Conservation (phyloP, 2,888 invertebrate species). For the Epistrophe eligans region DNA sequence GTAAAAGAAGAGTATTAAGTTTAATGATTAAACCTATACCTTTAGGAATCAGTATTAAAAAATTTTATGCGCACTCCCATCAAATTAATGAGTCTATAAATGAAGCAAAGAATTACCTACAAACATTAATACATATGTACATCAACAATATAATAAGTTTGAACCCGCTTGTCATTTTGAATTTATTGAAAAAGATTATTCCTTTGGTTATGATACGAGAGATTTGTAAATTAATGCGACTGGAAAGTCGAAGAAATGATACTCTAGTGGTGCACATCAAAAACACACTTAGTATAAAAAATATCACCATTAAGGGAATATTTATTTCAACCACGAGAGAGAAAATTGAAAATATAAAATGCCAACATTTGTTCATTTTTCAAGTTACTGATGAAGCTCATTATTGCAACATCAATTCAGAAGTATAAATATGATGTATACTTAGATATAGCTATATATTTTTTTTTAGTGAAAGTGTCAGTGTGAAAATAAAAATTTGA, state of each 20-base stretch:
- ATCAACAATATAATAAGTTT: not conserved
- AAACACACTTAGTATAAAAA: not conserved
- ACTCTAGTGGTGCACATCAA: not conserved
- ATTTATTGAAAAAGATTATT: conserved; percentile 14
- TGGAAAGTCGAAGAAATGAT: not conserved
- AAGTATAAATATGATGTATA: too few species aligned
- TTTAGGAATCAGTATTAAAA: conserved; percentile 1
- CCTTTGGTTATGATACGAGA: too few species aligned
- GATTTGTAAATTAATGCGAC: not conserved
- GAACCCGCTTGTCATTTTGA: conserved; percentile 2
- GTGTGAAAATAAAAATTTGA: not conserved
- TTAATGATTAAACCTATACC: not conserved
- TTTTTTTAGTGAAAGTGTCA: not conserved
- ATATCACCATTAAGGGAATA: not conserved
- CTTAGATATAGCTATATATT: not conserved
- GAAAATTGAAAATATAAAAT: conserved; percentile 1
- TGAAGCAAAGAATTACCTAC: not conserved
- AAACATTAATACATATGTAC: not conserved
- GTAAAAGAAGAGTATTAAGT: not conserved
- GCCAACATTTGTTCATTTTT: not conserved
- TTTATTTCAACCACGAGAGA: not conserved
- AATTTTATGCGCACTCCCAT: not conserved
- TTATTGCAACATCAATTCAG: not conserved
- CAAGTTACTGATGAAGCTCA: not conserved
- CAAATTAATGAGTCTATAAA: conserved; percentile 10